These are phyloP conservation scores for Strigamia crassipes DNA, from an alignment of 2,888 invertebrate genomes.

Conservation along the genomic window DNA sequence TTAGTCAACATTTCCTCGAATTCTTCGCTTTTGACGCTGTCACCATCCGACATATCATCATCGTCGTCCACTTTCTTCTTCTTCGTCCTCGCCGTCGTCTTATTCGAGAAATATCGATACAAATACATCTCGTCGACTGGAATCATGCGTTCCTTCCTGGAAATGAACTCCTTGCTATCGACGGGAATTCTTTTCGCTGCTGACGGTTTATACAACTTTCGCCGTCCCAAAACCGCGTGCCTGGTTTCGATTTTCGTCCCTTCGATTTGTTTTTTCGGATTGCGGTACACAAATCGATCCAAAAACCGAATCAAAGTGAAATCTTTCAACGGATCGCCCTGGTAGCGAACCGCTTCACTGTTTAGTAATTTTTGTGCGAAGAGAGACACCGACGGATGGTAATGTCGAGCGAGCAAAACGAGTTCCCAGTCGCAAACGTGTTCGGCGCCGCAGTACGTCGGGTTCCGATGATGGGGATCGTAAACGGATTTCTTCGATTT, in stretches of 20 bases:
- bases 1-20: constrained; percentile 72
- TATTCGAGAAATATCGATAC: constrained; percentile 65
- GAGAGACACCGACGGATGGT: constrained; percentile 87
- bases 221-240: constrained; percentile 52
- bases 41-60: constrained; percentile 66
- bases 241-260: constrained; percentile 45
- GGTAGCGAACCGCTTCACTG: constrained; percentile 76
- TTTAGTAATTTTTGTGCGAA: constrained; percentile 80
- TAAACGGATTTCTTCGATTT: constrained; percentile 54
- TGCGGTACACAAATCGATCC: constrained; percentile 94
- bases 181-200: constrained; percentile 75
- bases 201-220: constrained; percentile 66
- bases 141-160: constrained; percentile 71
- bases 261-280: constrained; percentile 63
- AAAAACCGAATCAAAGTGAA: constrained; percentile 88
- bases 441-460: constrained; percentile 79
- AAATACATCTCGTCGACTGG: constrained; percentile 90
- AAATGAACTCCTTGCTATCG: constrained; percentile 72
- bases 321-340: constrained; percentile 91
- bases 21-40: constrained; percentile 77
- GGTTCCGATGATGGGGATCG: constrained; percentile 73
- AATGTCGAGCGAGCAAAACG: constrained; percentile 71
- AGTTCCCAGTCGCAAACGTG: constrained; percentile 76
- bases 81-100: constrained; percentile 48
- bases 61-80: constrained; percentile 60